Evolutionary conservation across 2,113 vertebrate genomes (phyloP), one percentile per base, ranked within the genome.

Genomic region (Rhabdomys dilectus): DNA sequence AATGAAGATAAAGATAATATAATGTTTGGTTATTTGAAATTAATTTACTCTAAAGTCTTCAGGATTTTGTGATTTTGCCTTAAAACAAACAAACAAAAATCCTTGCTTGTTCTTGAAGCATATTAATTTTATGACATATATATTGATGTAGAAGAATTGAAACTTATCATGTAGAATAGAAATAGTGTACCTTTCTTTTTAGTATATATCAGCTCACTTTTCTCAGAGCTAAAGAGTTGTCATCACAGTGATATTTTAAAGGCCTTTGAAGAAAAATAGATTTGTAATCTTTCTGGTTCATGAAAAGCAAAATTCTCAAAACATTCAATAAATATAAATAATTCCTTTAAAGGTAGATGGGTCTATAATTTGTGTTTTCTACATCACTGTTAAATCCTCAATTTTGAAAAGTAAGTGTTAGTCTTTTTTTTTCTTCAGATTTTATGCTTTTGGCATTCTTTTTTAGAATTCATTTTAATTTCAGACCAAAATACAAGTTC

Each of bases 221-320:
- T 58, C 26, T 39, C 45, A 51, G 17, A 88, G 26, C n/a, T 39
- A 84, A 78, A 73, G 1, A 78, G 1, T 45, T 60, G 56, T 5
- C 13, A 91, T 45, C 80, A 89, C 21, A 91, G 24, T 93, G 73
- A 24, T 66, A 68, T 8, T 90, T 73, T 78, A 86, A 78, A 6
- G 19, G 0, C 12, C 26, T 72, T 82, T 96, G 58, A 95, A 6
- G 13, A 45, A 95, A 94, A 96, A 91, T 77, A 86, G 60, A 56
- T 58, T 91, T 45, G 34, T 15, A 88, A 36, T 24, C 15, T 80
- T 88, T 64, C 29, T 88, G 16, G 7, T 64, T 94, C 24, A 64
- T 12, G 3, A 66, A 80, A 94, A 39, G 0, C 17, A 64, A 29
- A 91, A 91, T 58, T 84, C 24, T 70, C 42, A 97, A 2, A 60